phyloP scores from a whole-genome alignment of 2,797 vertebrate species.

The Odontamblyopus lacepedii region DNA sequence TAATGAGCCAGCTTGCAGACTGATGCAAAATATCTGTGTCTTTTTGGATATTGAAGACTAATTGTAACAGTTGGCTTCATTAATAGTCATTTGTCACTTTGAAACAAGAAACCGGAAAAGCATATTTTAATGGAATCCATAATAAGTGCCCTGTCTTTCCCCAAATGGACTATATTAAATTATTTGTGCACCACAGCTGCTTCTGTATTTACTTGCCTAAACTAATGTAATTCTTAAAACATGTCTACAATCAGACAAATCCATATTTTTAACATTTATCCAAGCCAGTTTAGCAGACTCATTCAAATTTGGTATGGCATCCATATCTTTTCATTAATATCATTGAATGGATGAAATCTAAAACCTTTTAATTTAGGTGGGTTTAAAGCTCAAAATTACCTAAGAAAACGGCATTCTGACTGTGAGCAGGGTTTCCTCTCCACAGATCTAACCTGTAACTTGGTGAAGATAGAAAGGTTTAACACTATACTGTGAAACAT shows the following conservation, averaged over 20 bases:
- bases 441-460: too few relatives aligned
- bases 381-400: too few relatives aligned
- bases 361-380: too few relatives aligned
- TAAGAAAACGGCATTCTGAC: too few relatives aligned
- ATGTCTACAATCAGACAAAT: not conserved
- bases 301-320: not conserved
- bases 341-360: not conserved
- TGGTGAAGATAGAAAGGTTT: too few relatives aligned
- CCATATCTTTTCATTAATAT: not conserved
- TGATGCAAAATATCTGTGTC: not conserved
- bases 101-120: not conserved
- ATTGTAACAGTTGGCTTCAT: conserved; percentile 4
- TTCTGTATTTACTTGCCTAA: not conserved
- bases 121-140: not conserved
- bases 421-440: too few relatives aligned
- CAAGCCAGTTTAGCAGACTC: not conserved
- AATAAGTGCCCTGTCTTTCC: not conserved
- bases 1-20: not conserved
- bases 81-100: not conserved
- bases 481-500: too few relatives aligned
- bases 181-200: not conserved
- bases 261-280: not conserved
- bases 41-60: not conserved
- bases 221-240: not conserved
- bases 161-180: not conserved